These are phyloP conservation scores for Drosophila tripunctata DNA, from an alignment of 2,888 invertebrate genomes.

Conservation along the genomic window DNA sequence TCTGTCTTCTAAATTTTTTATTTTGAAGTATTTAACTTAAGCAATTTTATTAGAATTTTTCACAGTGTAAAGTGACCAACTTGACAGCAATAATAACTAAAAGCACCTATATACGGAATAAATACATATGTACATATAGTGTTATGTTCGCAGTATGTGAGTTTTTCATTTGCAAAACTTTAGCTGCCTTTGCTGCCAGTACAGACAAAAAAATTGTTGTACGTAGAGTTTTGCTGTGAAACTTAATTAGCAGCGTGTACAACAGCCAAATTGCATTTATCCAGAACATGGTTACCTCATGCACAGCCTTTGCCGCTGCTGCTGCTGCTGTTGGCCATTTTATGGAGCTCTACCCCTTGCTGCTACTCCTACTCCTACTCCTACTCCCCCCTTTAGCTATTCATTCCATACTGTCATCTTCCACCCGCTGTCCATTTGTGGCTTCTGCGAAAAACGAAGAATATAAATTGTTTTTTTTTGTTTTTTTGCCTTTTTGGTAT, in stretches of 20 bases:
- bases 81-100: slow-evolving; percentile 14
- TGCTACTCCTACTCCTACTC: no score
- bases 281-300: slow-evolving; percentile 27
- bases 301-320: not conserved
- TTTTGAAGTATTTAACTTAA: no score
- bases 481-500: not conserved
- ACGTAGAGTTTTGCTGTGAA: slow-evolving; percentile 17
- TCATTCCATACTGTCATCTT: no score
- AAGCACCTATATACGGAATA: no score
- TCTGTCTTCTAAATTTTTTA: no score
- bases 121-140: slow-evolving; percentile 19
- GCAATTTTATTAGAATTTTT: no score
- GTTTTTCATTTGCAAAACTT: slow-evolving; percentile 50
- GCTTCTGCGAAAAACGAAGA: slow-evolving; percentile 55
- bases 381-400: no score
- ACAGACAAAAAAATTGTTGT: not conserved
- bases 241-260: slow-evolving; percentile 64
- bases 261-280: slow-evolving; percentile 62
- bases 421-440: slow-evolving; percentile 22
- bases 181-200: not conserved
- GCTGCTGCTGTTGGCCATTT: slow-evolving; percentile 3
- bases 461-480: slow-evolving; percentile 63
- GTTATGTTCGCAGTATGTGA: not conserved
- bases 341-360: not conserved
- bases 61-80: not conserved